Evolutionary conservation across 2,888 invertebrate genomes (phyloP), one percentile per base, ranked within the genome.

Genomic region (Tridacna crocea): DNA sequence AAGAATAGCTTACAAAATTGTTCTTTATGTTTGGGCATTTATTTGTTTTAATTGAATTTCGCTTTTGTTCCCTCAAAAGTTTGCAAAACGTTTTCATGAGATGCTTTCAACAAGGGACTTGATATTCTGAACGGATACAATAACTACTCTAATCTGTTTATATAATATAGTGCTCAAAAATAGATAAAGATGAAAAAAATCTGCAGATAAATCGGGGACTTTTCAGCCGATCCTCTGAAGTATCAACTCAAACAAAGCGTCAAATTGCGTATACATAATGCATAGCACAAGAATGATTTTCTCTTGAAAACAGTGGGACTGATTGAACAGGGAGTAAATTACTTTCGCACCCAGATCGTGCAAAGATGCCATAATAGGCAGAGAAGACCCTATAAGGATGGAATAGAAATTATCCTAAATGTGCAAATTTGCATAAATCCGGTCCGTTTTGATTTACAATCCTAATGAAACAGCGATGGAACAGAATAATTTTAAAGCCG

Each of bases 241-340:
- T 55, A 19, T 55, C 55, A 55, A 55, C 55, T 19, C 19, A 15
- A 55, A 55, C 17, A 19, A 19, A 55, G 55, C 19, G 55, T 55
- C 55, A 55, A 66, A 66, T 17, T 8, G 36, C 36, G 15, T 36
- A 70, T 70, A 51, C 51, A 70, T 51, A 48, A 70, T 70, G 70
- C 70, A 51, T 51, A 70, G 70, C n/a, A 72, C 19, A 11, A 24
- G 70, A 70, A 51, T 51, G 70, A 70, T 70, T 70, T 70, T 51
- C 70, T 51, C 51, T 22, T 24, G 51, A 51, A 78, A 80, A 85
- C 85, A 85, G 87, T 87, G 84, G 81, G 76, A 75, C 79, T 86
- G 87, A 88, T 88, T 84, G 88, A 86, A 81, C 77, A 80, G 79
- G 79, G 77, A 77, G 79, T 79, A 85, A 84, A 88, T 88, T 88